Evolutionary conservation across 2,113 vertebrate species (phyloP).

Genomic region (Trachemys scripta): DNA sequence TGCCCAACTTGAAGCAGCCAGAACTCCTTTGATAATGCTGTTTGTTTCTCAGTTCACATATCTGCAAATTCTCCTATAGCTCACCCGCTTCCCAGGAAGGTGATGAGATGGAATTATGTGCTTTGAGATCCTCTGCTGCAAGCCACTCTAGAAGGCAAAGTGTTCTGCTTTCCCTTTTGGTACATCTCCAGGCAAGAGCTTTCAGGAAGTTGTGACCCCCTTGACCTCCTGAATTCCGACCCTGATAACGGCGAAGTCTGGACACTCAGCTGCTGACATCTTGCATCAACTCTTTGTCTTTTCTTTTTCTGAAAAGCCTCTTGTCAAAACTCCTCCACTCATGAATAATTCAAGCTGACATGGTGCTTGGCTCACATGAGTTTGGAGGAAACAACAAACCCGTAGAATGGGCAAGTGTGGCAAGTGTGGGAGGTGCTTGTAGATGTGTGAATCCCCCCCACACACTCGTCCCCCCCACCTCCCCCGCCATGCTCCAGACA

Average conservation of each 20-base stretch:
- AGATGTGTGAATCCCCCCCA: neutral
- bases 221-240: neutral
- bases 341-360: neutral
- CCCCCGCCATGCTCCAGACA: accelerated
- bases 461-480: no score
- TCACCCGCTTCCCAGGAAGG: neutral
- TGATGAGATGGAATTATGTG: neutral
- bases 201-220: neutral
- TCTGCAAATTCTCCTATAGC: neutral
- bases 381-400: neutral
- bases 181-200: neutral
- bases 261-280: neutral
- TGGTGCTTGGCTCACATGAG: neutral
- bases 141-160: neutral
- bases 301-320: neutral
- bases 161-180: neutral
- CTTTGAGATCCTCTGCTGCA: neutral
- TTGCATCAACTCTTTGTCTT: neutral
- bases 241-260: neutral
- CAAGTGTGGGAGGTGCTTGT: neutral
- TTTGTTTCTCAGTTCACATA: neutral
- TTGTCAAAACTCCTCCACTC: accelerated
- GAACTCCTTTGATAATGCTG: neutral
- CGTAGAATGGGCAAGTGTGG: neutral
- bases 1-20: neutral